phyloP scores from a whole-genome alignment of 1,140 invertebrate species.

The Cydia amplana region DNA sequence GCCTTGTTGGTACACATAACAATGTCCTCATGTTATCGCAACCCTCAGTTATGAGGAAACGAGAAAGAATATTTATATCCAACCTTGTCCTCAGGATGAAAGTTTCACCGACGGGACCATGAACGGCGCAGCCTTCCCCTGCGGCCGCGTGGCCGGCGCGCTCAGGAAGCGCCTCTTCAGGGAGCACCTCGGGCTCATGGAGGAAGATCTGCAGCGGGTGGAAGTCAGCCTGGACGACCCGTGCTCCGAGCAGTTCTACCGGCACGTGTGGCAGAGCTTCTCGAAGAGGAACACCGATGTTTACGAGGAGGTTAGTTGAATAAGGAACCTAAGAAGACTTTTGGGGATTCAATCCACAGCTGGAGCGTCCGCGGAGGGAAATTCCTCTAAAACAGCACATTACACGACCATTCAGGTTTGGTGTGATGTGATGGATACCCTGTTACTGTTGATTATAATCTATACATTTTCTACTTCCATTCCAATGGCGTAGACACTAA shows the following conservation, averaged over 20 bases:
- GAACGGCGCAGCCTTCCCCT: slow-evolving; percentile 88
- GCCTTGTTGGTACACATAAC: too few relatives aligned
- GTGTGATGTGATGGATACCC: too few relatives aligned
- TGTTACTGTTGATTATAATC: too few relatives aligned
- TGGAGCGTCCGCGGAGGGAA: neutral
- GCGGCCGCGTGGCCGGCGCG: slow-evolving; percentile 91
- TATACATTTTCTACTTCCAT: too few relatives aligned
- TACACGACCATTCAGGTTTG: too few relatives aligned
- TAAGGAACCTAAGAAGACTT: neutral
- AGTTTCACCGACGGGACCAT: slow-evolving; percentile 89
- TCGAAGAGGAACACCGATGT: slow-evolving; percentile 91
- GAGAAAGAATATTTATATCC: too few relatives aligned
- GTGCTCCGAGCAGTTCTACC: slow-evolving; percentile 88
- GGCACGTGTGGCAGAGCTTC: slow-evolving; percentile 87
- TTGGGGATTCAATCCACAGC: neutral
- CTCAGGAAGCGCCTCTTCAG: slow-evolving; percentile 92
- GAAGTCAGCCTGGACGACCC: slow-evolving; percentile 86
- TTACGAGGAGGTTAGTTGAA: slow-evolving; percentile 84
- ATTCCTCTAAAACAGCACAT: too few relatives aligned
- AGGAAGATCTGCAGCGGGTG: slow-evolving; percentile 69
- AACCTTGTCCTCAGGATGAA: slow-evolving; percentile 82
- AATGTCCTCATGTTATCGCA: too few relatives aligned
- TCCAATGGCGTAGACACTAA: too few relatives aligned
- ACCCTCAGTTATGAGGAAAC: too few relatives aligned
- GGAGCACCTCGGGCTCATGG: slow-evolving; percentile 90